phyloP scores from a whole-genome alignment of 2,113 vertebrate genomes.

The Andinoacara biseriatus region DNA sequence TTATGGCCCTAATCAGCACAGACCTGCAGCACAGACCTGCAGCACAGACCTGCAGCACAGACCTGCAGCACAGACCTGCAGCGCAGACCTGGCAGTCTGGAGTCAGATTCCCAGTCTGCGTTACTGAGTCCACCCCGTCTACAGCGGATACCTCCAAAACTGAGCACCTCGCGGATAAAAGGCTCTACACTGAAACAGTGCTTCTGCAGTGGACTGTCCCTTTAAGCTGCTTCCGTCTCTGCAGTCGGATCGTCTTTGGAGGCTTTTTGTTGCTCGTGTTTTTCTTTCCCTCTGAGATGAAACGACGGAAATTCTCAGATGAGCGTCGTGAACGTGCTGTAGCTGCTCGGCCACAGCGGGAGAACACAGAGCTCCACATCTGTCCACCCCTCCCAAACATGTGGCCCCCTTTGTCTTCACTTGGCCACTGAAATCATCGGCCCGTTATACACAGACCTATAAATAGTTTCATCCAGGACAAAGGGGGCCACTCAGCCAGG shows the following conservation, averaged over 20 bases:
- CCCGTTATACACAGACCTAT: constrained; percentile 55
- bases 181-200: neutral
- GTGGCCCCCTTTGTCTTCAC: constrained; percentile 58
- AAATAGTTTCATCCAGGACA: constrained; percentile 66
- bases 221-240: neutral
- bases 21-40: too few relatives aligned
- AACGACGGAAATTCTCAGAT: constrained; percentile 49
- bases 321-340: constrained; percentile 36
- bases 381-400: constrained; percentile 27
- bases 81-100: too few relatives aligned
- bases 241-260: neutral
- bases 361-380: constrained; percentile 16
- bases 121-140: neutral
- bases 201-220: neutral
- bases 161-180: neutral
- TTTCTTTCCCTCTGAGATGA: constrained; percentile 27
- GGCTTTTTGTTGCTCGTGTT: neutral
- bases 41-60: too few relatives aligned
- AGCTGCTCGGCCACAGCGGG: neutral
- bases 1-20: neutral
- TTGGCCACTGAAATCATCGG: constrained; percentile 45
- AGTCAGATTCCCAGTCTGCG: neutral
- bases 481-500: constrained; percentile 53
- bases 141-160: neutral
- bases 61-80: too few relatives aligned